Conservation (phyloP, 2,113 vertebrate species). For the Leucopternis melanops region DNA sequence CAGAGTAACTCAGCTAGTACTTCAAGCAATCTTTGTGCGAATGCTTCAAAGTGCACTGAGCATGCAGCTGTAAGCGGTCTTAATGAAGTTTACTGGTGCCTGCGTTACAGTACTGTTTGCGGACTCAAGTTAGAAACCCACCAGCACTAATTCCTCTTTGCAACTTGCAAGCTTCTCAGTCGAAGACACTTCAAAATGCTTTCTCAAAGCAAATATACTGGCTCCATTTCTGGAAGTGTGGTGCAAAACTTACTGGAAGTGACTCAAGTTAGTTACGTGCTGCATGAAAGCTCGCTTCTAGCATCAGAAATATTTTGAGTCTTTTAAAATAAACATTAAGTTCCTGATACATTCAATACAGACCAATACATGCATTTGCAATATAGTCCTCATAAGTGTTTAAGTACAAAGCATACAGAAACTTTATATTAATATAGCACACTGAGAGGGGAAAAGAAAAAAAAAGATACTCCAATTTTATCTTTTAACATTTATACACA, state of each 20-base stretch:
- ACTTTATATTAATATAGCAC: background rate
- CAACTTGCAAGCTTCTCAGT: background rate
- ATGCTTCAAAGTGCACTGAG: background rate
- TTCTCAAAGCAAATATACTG: background rate
- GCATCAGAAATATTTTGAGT: background rate
- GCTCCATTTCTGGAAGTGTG: background rate
- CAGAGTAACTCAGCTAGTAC: background rate
- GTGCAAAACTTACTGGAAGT: background rate
- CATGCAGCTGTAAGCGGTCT: fast-evolving
- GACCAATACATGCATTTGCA: background rate
- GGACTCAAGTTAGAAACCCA: background rate
- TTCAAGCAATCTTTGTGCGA: background rate
- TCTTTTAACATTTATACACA: background rate
- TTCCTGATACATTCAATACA: background rate
- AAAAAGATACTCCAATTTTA: background rate
- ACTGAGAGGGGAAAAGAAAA: fast-evolving
- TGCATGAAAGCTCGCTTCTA: background rate
- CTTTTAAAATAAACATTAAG: background rate
- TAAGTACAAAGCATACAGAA: background rate
- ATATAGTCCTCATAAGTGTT: fast-evolving
- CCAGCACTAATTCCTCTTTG: background rate
- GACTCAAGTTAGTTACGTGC: background rate
- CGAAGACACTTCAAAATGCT: background rate
- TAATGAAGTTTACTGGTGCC: background rate
- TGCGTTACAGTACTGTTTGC: background rate